Conservation (phyloP, 2,113 vertebrate genomes). For the Nannobrachium achirus region DNA sequence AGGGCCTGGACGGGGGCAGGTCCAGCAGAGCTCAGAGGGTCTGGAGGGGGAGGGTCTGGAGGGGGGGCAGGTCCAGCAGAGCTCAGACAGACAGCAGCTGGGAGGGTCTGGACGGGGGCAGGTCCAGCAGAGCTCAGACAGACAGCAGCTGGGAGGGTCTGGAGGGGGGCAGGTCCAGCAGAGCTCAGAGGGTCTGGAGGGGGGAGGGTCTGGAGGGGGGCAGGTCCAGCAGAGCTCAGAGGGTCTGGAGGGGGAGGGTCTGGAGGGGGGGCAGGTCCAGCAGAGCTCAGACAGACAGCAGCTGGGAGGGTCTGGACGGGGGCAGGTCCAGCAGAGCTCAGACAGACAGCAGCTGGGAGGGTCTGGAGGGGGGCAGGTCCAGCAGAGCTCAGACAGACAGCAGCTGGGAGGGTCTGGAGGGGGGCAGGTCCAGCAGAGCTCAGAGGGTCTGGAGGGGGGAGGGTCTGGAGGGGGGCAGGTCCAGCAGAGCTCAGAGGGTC, state of each 20-base stretch:
- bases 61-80: too few relatives aligned
- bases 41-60: slow-evolving; percentile 13
- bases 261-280: too few relatives aligned
- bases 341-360: not conserved
- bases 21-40: not conserved
- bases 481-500: too few relatives aligned
- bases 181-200: not conserved
- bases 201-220: slow-evolving; percentile 32
- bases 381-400: slow-evolving; percentile 70
- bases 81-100: not conserved
- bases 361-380: too few relatives aligned
- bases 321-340: slow-evolving; percentile 1
- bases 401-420: slow-evolving; percentile 27
- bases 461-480: slow-evolving; percentile 13
- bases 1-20: too few relatives aligned
- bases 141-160: slow-evolving; percentile 6
- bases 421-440: too few relatives aligned
- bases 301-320: too few relatives aligned
- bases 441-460: too few relatives aligned
- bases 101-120: slow-evolving; percentile 79
- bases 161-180: not conserved
- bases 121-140: slow-evolving; percentile 87
- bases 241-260: too few relatives aligned
- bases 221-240: too few relatives aligned
- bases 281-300: too few relatives aligned